Base-by-base conservation (phyloP, 2,888 invertebrate species). In the Anaspis maculata region DNA sequence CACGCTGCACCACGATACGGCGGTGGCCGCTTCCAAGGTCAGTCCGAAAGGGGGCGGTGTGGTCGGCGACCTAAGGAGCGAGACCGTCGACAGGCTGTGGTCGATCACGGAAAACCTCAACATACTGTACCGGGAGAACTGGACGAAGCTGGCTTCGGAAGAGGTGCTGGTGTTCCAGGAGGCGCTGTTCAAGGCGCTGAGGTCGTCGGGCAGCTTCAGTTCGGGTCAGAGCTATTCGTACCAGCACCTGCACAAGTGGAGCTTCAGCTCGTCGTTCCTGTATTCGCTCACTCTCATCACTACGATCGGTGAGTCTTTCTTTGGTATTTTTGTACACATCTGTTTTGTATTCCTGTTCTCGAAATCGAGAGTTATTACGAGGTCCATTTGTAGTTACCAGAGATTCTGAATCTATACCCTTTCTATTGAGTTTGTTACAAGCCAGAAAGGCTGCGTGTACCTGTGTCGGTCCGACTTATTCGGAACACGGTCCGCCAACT, bases 261-360 rank as follows among this genome's bases (percentile, higher is more conserved):
- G 88, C 27, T 90, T 92, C 64, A 84, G 90, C 44, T 86, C 88
- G 46, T 89, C 91, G 49, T 87, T 94, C 60, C 73, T 95, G 29
- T 95, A 94, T 63, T 91, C 91, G 14, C 72, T 94, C 49, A 92
- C 94, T 11, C 78, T 95, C 46, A 92, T 94, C 58, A 92, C 92
- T 5, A 94, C 92, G 22, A 92, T 92, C 52, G 92, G 92, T 92
- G 66, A 79, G 82, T 28, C 19, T 19, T n/a, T n/a, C n/a, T n/a
- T n/a, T n/a, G n/a, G n/a, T n/a, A n/a, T n/a, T n/a, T n/a, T n/a
- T n/a, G n/a, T n/a, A n/a, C n/a, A n/a, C n/a, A n/a, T n/a, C n/a
- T n/a, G n/a, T n/a, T n/a, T n/a, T n/a, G n/a, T n/a, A n/a, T n/a
- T n/a, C n/a, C n/a, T n/a, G n/a, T n/a, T n/a, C n/a, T n/a, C n/a